Base-by-base conservation (phyloP, 2,113 vertebrate genomes). In the Erpornis zantholeuca region DNA sequence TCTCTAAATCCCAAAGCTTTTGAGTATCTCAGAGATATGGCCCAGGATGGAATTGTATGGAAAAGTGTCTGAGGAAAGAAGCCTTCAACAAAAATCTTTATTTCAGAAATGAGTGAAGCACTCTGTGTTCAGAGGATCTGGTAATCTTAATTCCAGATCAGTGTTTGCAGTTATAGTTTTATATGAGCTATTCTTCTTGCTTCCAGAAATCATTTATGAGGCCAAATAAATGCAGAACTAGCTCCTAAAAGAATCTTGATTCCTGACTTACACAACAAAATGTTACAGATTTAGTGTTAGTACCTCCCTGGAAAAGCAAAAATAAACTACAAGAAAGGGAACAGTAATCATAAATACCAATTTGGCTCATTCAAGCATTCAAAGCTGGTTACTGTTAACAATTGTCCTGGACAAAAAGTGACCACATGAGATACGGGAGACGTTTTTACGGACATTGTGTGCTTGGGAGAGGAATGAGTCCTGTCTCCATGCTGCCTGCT, bases 131-230 rank as follows among this genome's bases (percentile, higher is more conserved):
- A 71, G 54, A 73, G 52, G 50, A 77, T 73, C 52, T 64, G 38
- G 42, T 53, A 80, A 75, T 88, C 79, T 76, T 59, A 38, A 35
- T 63, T 88, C 38, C 64, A 92, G 82, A 94, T 88, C 79, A 81
- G 86, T 59, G 64, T 73, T 92, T 77, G 94, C 53, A 83, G 88
- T 83, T 93, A 76, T 3, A 27, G 36, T 64, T 96, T 92, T 83
- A 73, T 78, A 78, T 25, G 8, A 93, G 12, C 75, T 77, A 38
- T 82, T 95, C 45, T 87, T 87, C 53, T 80, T 59, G n/a, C 79
- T 60, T 82, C 38, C 68, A 83, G 82, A 82, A 94, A 80, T 63
- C 33, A 47, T 83, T 90, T 85, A 77, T 60, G 82, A 86, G 56
- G 42, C 68, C 68, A 92, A 89, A 88, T 91, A 96, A 89, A 59